phyloP scores from a whole-genome alignment of 2,113 vertebrate genomes.

The Mormyrus lacerda region DNA sequence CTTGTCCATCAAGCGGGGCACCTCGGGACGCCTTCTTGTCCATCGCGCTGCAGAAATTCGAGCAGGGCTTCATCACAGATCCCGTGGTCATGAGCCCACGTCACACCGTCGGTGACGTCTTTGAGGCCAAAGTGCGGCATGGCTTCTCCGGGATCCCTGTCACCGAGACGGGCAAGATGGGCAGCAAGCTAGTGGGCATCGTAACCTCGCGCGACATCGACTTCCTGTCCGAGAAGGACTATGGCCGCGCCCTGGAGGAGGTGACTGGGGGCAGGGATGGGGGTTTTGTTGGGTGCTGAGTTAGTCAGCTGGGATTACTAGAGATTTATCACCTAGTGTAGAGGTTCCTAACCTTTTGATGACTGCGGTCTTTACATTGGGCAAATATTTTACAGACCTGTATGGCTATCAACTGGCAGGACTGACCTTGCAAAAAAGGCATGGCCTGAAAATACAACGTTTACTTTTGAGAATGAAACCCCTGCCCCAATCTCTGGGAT shows the following conservation, averaged over 20 bases:
- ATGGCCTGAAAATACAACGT: neutral
- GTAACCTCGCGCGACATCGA: slow-evolving; percentile 85
- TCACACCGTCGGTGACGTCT: slow-evolving; percentile 80
- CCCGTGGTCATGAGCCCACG: slow-evolving; percentile 82
- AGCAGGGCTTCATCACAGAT: slow-evolving; percentile 88
- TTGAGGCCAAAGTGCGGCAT: slow-evolving; percentile 80
- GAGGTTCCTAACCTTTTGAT: neutral
- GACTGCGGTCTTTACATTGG: neutral
- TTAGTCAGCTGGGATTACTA: neutral
- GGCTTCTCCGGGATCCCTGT: slow-evolving; percentile 89
- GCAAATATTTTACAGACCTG: neutral
- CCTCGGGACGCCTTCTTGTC: neutral
- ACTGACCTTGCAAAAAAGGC: neutral
- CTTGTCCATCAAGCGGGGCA: neutral
- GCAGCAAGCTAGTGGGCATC: slow-evolving; percentile 80
- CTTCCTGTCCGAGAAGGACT: slow-evolving; percentile 78
- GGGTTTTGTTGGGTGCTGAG: neutral
- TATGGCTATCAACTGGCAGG: neutral
- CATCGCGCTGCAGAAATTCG: slow-evolving; percentile 70
- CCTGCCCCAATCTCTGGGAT: neutral
- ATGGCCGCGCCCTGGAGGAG: slow-evolving; percentile 66
- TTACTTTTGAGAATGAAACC: neutral
- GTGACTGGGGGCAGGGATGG: slow-evolving; percentile 33
- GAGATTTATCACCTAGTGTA: neutral
- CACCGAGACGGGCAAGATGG: slow-evolving; percentile 83